Evolutionary conservation across 1,140 invertebrate genomes (phyloP).

Genomic region (Ericerus pela): DNA sequence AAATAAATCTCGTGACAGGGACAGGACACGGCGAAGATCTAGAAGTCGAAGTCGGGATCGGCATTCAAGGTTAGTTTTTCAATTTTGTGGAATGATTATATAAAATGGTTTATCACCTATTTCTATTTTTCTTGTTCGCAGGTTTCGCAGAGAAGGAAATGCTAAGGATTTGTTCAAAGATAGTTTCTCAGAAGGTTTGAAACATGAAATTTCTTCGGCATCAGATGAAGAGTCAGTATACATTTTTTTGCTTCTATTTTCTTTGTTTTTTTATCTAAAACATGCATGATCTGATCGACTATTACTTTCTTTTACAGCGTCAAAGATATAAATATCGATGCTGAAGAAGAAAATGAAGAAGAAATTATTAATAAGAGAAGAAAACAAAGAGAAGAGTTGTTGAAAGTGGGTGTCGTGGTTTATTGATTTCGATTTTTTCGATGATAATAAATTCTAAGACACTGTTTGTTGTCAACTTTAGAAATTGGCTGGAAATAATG

Average conservation of each 20-base stretch:
- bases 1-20: conserved; percentile 23
- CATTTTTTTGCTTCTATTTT: neutral
- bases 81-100: conserved; percentile 1
- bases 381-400: conserved; percentile 73
- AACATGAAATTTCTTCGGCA: conserved; percentile 41
- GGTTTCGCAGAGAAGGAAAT: conserved; percentile 16
- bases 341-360: conserved; percentile 90
- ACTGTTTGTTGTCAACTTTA: neutral
- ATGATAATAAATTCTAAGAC: no score
- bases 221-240: conserved; percentile 42
- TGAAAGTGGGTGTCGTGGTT: conserved; percentile 47
- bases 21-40: conserved; percentile 20
- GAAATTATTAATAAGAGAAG: conserved; percentile 79
- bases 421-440: neutral
- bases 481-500: neutral
- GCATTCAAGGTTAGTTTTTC: conserved; percentile 17
- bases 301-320: conserved; percentile 23
- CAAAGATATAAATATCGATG: conserved; percentile 56
- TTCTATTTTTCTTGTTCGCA: neutral
- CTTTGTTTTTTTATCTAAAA: neutral
- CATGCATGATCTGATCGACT: neutral
- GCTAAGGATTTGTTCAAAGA: conserved; percentile 53
- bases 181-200: conserved; percentile 68
- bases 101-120: neutral
- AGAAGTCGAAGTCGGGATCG: conserved; percentile 17